Conservation (phyloP, 2,888 invertebrate genomes). For the Anodontia alba region DNA sequence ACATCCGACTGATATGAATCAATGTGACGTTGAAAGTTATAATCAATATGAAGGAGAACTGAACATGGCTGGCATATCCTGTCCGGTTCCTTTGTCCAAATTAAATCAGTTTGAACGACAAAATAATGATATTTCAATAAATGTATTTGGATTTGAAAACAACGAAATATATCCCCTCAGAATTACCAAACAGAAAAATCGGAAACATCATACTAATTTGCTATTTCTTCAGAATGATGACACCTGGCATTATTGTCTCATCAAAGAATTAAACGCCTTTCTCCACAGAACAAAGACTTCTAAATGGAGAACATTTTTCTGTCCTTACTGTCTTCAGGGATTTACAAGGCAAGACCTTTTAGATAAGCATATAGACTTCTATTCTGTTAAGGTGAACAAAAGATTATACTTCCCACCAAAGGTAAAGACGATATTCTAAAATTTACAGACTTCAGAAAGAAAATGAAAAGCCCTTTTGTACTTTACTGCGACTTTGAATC, state of each 20-base stretch:
- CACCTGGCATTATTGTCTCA: slow-evolving; percentile 31
- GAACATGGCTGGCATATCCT: slow-evolving; percentile 37
- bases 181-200: slow-evolving; percentile 32
- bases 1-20: slow-evolving; percentile 12
- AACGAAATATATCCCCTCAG: slow-evolving; percentile 27
- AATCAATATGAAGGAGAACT: not conserved
- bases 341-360: not conserved
- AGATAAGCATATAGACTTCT: not conserved
- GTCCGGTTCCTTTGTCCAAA: slow-evolving; percentile 30
- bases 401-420: not conserved
- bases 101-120: slow-evolving; percentile 43
- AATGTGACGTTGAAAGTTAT: not conserved
- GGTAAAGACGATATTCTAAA: not conserved
- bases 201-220: slow-evolving; percentile 23
- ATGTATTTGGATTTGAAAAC: slow-evolving; percentile 41
- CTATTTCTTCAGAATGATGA: slow-evolving; percentile 7
- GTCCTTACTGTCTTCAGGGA: slow-evolving; percentile 28
- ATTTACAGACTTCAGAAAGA: not conserved
- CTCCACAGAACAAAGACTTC: not conserved
- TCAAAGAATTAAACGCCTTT: slow-evolving; percentile 1
- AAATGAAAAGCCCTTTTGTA: not conserved
- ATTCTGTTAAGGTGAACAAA: not conserved
- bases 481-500: not conserved
- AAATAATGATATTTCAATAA: slow-evolving; percentile 38
- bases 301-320: not conserved